These are phyloP conservation scores for Urophycis tenuis DNA, from an alignment of 2,797 vertebrate species.

Conservation along the genomic window DNA sequence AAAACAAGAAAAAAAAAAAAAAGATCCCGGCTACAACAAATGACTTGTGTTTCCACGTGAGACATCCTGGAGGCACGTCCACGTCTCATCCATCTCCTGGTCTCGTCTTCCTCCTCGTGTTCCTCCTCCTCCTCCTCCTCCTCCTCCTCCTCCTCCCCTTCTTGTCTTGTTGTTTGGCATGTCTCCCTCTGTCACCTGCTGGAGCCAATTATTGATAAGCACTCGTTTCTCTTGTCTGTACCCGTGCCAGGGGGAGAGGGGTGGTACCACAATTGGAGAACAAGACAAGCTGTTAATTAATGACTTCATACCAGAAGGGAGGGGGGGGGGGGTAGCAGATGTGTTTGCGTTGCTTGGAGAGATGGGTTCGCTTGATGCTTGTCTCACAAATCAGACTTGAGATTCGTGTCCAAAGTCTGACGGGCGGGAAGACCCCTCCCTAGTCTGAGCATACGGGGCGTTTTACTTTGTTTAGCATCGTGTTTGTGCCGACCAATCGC, in stretches of 20 bases:
- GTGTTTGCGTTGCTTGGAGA: slow-evolving; percentile 18
- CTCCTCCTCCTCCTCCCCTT: slow-evolving; percentile 22
- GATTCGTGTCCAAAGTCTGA: no score
- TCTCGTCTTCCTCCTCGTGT: slow-evolving; percentile 35
- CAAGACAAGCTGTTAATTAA: slow-evolving; percentile 53
- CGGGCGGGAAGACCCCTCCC: no score
- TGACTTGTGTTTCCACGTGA: slow-evolving; percentile 58
- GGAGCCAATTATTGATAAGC: slow-evolving; percentile 62
- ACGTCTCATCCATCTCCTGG: slow-evolving; percentile 24
- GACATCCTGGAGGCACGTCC: slow-evolving; percentile 54
- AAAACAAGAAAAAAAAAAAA: slow-evolving; percentile 53
- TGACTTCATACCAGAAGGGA: slow-evolving; percentile 23
- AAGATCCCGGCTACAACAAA: slow-evolving; percentile 65
- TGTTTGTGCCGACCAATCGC: no score
- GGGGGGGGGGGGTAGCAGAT: slow-evolving; percentile 25
- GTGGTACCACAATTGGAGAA: slow-evolving; percentile 38
- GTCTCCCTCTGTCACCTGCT: slow-evolving; percentile 62
- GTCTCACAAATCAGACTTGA: no score
- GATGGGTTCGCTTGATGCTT: neutral
- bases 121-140: slow-evolving; percentile 14
- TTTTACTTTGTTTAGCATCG: no score
- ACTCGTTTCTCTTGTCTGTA: slow-evolving; percentile 38
- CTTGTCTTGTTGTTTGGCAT: slow-evolving; percentile 29
- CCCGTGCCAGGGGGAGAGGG: slow-evolving; percentile 37
- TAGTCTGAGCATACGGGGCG: no score